Evolutionary conservation across 2,113 vertebrate species (phyloP).

Genomic region (Tautogolabrus adspersus): DNA sequence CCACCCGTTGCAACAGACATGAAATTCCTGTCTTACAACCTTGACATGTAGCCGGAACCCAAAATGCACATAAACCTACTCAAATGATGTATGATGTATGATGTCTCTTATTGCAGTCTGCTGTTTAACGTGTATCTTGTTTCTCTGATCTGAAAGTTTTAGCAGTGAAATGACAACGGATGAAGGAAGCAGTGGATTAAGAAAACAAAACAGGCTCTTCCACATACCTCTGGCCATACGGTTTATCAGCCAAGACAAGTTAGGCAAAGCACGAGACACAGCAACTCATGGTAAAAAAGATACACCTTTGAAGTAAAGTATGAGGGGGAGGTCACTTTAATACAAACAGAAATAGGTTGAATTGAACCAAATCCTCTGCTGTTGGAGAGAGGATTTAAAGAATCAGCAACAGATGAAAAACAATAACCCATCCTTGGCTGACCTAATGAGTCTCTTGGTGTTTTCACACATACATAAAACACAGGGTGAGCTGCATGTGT

Average conservation of each 20-base stretch:
- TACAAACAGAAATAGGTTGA: no score
- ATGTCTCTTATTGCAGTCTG: not conserved
- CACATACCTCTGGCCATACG: slow-evolving; percentile 27
- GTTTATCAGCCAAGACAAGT: not conserved
- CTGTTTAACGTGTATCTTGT: not conserved
- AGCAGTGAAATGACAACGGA: not conserved
- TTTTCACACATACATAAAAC: no score
- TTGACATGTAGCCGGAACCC: slow-evolving; percentile 4
- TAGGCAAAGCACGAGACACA: not conserved
- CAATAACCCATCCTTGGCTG: no score
- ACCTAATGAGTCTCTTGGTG: no score
- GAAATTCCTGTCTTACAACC: slow-evolving; percentile 59
- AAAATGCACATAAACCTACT: not conserved
- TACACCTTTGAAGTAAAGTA: not conserved
- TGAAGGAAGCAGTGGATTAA: not conserved
- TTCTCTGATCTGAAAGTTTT: not conserved
- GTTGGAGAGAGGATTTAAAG: no score
- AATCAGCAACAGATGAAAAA: no score
- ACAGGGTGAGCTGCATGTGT: no score
- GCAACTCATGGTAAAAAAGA: no score
- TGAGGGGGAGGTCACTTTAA: not conserved
- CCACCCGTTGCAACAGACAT: slow-evolving; percentile 48
- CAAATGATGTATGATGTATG: no score
- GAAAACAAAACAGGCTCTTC: slow-evolving; percentile 20
- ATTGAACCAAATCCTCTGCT: no score